These are phyloP conservation scores for Micrastur ruficollis DNA, from an alignment of 2,797 vertebrate species.

Conservation along the genomic window DNA sequence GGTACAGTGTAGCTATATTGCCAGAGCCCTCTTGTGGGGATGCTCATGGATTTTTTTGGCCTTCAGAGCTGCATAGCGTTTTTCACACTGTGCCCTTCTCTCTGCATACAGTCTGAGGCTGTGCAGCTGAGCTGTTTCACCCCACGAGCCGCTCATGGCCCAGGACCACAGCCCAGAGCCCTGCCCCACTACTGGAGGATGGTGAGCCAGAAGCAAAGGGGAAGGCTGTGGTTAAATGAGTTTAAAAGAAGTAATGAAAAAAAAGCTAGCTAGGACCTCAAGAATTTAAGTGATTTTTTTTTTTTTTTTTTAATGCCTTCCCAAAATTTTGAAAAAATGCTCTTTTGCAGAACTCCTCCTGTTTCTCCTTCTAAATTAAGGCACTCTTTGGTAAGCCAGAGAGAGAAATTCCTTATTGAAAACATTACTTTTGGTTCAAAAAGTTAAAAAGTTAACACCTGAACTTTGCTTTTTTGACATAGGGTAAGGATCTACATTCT, in stretches of 20 bases:
- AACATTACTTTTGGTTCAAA: neutral
- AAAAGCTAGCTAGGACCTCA: neutral
- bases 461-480: neutral
- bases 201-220: neutral
- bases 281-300: neutral
- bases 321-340: neutral
- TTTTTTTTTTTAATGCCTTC: too few relatives aligned
- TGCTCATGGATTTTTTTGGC: neutral
- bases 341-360: neutral
- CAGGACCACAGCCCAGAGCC: neutral
- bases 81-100: fast-evolving
- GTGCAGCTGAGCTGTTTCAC: fast-evolving
- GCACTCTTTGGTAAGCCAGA: neutral
- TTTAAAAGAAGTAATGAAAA: neutral
- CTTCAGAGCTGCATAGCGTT: neutral
- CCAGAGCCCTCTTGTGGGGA: neutral
- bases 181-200: neutral
- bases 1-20: fast-evolving
- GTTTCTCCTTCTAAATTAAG: neutral
- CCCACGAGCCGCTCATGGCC: fast-evolving
- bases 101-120: neutral
- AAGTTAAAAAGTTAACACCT: neutral
- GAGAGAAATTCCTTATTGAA: neutral
- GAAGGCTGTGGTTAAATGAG: neutral
- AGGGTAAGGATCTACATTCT: neutral